phyloP scores from a whole-genome alignment of 2,888 invertebrate genomes.

The Pharmacophagus antenor region DNA sequence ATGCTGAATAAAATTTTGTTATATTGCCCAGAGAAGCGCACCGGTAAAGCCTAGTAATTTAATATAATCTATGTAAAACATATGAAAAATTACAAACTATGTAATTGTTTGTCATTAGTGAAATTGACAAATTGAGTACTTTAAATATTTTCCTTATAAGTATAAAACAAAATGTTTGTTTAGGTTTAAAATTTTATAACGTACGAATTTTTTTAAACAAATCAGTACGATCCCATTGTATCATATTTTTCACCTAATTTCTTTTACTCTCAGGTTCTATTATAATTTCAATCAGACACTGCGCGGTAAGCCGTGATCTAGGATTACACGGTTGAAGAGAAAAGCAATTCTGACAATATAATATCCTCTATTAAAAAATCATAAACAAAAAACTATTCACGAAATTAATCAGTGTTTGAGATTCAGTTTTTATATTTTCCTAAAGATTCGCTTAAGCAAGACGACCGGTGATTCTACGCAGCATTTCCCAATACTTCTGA shows the following conservation, averaged over 20 bases:
- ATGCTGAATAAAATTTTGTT: too few species aligned
- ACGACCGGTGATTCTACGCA: too few species aligned
- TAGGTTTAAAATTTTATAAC: not conserved
- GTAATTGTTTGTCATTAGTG: too few species aligned
- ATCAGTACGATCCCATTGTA: not conserved
- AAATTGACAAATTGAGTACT: not conserved
- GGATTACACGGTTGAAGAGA: conserved; percentile 1
- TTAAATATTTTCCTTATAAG: not conserved
- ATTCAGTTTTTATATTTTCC: not conserved
- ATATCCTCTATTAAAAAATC: not conserved
- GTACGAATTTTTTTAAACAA: not conserved
- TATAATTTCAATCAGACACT: conserved; percentile 1
- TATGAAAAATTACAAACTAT: too few species aligned
- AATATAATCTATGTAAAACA: too few species aligned
- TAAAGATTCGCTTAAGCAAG: too few species aligned
- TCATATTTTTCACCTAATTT: not conserved
- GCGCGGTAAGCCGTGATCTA: not conserved
- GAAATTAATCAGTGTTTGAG: not conserved
- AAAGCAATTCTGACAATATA: not conserved
- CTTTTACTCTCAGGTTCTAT: not conserved
- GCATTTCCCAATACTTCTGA: too few species aligned
- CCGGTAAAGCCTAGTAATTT: too few species aligned
- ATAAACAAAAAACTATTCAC: not conserved
- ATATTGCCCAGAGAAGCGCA: too few species aligned
- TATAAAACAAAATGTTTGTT: not conserved